Base-by-base conservation (phyloP, 2,888 invertebrate genomes). In the Metacarcinus magister region DNA sequence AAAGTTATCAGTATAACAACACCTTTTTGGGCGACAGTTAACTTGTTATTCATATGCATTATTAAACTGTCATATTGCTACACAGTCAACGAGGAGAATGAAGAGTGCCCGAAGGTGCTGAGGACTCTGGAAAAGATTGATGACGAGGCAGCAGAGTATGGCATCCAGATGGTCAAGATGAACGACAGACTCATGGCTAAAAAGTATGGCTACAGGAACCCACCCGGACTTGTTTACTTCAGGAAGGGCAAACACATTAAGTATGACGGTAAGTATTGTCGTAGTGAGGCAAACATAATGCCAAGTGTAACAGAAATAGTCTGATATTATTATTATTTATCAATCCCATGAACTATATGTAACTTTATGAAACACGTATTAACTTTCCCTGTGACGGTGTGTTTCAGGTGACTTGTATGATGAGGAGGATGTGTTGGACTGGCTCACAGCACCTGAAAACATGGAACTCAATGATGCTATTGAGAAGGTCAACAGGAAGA, bases 401-500 rank as follows among this genome's bases (percentile, higher is more conserved):
- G 92, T 92, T 28, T 46, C 97, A 97, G 98, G 99, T 23, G 99
- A 99, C 97, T 98, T 99, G 97, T 99, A 99, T 97, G 99, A 99
- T 97, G 99, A 99, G 97, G 99, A 99, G 97, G 98, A 98, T 97
- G 98, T 99, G 96, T 98, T 99, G 54, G 99, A 99, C 97, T 99
- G 99, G 99, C 98, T 99, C 23, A 99, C 99, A 0, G 98, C 99
- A 97, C 99, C 99, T 0, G 99, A 99, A 97, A 99, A 99, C 97
- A 99, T 99, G 99, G 99, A 99, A 97, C 98, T 99, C 96, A 99
- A 99, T 7, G 99, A 99, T 94, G 97, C 97, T 97, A 99, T 99
- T 95, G 99, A 99, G 97, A 98, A 98, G 97, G 99, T 99, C 23
- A 99, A 99, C 97, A 98, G 98, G 96, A 99, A 99, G 98, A 99